phyloP scores from a whole-genome alignment of 2,888 invertebrate species.

The Ormyrus rosae region DNA sequence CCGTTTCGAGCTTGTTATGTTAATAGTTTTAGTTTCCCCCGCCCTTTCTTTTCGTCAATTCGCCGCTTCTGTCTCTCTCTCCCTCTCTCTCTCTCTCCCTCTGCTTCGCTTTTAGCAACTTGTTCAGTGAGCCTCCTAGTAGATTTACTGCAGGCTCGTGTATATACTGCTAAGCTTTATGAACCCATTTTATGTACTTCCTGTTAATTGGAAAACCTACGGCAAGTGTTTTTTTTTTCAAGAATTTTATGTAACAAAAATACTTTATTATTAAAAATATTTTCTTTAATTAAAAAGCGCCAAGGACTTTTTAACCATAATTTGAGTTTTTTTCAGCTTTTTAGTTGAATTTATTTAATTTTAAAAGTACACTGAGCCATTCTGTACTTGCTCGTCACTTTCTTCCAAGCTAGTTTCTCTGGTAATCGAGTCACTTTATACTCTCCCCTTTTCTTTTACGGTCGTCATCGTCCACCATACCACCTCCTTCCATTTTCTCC shows the following conservation, averaged over 20 bases:
- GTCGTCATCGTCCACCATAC: too few relatives aligned
- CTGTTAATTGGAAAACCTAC: background rate
- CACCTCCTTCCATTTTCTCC: too few relatives aligned
- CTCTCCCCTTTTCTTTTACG: too few relatives aligned
- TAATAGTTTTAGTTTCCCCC: slow-evolving; percentile 47
- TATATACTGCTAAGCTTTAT: background rate
- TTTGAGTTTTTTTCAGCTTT: background rate
- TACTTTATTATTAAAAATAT: too few relatives aligned
- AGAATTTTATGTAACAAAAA: too few relatives aligned
- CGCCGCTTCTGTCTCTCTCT: background rate
- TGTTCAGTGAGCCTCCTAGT: background rate
- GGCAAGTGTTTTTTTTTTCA: too few relatives aligned
- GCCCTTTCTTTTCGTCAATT: slow-evolving; percentile 12
- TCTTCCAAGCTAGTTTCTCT: too few relatives aligned
- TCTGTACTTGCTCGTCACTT: too few relatives aligned
- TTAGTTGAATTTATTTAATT: too few relatives aligned
- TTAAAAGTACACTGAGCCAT: background rate
- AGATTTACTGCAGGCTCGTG: background rate
- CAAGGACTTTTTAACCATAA: background rate
- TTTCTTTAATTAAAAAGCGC: too few relatives aligned
- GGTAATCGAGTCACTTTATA: too few relatives aligned
- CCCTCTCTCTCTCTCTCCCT: background rate
- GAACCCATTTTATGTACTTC: background rate
- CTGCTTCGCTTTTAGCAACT: background rate
- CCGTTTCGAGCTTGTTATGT: slow-evolving; percentile 56